Evolutionary conservation across 2,113 vertebrate species (phyloP).

Genomic region (Anseranas semipalmata): DNA sequence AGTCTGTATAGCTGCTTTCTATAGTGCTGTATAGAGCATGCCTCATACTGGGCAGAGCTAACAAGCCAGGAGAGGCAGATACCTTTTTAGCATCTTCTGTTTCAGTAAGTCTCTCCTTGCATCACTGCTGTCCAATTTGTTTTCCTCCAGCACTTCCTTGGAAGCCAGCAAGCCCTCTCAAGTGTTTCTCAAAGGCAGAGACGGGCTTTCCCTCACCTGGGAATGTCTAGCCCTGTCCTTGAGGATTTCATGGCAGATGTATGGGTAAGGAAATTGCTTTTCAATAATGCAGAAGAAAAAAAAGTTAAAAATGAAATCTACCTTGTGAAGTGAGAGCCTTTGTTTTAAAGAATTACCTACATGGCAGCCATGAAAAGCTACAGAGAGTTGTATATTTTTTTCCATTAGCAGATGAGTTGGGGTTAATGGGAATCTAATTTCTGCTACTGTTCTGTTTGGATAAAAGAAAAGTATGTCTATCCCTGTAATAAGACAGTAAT

Average conservation of each 20-base stretch:
- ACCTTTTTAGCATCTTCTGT: neutral
- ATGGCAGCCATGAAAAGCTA: neutral
- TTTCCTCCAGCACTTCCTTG: neutral
- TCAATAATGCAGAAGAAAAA: neutral
- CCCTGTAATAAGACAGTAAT: neutral
- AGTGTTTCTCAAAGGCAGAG: neutral
- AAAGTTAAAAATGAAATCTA: neutral
- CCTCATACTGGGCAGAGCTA: neutral
- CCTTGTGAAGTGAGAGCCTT: neutral
- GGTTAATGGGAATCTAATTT: neutral
- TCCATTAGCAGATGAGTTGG: neutral
- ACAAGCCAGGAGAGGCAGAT: neutral
- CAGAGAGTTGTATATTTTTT: neutral
- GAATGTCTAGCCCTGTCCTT: neutral
- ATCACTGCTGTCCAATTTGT: rapidly evolving
- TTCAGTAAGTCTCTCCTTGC: neutral
- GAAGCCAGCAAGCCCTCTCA: neutral
- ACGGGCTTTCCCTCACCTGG: neutral
- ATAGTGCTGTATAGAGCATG: neutral
- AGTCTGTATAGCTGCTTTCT: neutral
- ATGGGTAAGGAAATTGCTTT: neutral
- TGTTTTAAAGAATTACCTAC: neutral
- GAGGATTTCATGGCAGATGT: neutral
- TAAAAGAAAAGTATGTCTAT: neutral
- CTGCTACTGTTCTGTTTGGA: neutral